A percentile compares a stretch with the other conserved stretches of the same genome.
Evolutionary conservation across 1,140 invertebrate genomes (phyloP).

Genomic region (Hormaphis cornu): DNA sequence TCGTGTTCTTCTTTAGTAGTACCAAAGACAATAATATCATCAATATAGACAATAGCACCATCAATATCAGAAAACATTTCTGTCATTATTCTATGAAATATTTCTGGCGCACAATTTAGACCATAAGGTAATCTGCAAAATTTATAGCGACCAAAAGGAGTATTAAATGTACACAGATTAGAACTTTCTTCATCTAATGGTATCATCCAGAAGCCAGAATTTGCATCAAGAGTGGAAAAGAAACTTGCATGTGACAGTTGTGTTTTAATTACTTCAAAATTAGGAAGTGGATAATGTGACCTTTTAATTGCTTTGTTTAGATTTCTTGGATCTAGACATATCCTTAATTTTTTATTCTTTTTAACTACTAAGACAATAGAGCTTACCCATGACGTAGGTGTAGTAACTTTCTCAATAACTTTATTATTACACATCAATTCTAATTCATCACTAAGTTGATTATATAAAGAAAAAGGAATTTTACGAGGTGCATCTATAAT

Average conservation of each 20-base stretch:
- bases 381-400: conserved; percentile 45
- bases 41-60: conserved; percentile 40
- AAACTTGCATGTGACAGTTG: conserved; percentile 41
- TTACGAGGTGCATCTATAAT: conserved; percentile 39
- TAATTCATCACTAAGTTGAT: conserved; percentile 34
- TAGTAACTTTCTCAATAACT: conserved; percentile 39
- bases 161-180: conserved; percentile 42
- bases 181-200: conserved; percentile 40
- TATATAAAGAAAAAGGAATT: conserved; percentile 40
- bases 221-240: conserved; percentile 45
- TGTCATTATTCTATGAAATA: conserved; percentile 41
- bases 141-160: conserved; percentile 41
- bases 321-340: conserved; percentile 47
- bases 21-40: conserved; percentile 42
- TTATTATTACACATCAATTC: conserved; percentile 39
- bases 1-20: conserved; percentile 36
- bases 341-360: conserved; percentile 40
- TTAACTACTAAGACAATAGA: conserved; percentile 44
- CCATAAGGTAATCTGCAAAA: conserved; percentile 41
- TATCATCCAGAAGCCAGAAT: conserved; percentile 44
- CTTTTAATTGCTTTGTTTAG: conserved; percentile 45
- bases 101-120: conserved; percentile 41
- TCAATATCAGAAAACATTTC: conserved; percentile 40
- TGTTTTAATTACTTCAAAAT: conserved; percentile 42
- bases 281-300: conserved; percentile 43